Conservation (phyloP, 2,888 invertebrate genomes). For the Eumacrocentrus americanus region DNA sequence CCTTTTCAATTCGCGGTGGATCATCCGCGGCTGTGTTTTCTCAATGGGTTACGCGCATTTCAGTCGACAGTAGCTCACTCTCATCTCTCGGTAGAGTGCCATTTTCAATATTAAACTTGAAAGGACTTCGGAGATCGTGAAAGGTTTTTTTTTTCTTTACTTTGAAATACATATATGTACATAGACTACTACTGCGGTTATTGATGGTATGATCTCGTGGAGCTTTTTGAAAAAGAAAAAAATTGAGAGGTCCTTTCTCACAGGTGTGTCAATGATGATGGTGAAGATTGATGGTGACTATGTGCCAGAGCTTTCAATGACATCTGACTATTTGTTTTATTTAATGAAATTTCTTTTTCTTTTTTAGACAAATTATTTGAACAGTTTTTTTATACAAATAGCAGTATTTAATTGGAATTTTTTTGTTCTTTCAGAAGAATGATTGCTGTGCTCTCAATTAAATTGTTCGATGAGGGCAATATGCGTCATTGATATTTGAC, state of each 20-base stretch:
- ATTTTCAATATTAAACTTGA: not conserved
- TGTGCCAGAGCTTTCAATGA: not conserved
- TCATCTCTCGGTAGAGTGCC: not conserved
- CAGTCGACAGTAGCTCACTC: not conserved
- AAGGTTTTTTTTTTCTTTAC: not conserved
- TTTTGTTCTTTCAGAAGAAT: no score
- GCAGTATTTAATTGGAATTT: no score
- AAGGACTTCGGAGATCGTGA: not conserved
- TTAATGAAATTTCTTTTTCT: not conserved
- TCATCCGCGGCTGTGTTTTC: not conserved
- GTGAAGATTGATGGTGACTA: not conserved
- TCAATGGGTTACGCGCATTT: not conserved
- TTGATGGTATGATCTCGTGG: no score
- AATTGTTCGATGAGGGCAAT: not conserved
- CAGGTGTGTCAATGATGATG: not conserved
- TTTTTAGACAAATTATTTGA: no score
- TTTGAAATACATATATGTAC: no score
- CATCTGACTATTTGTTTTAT: no score
- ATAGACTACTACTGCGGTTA: no score
- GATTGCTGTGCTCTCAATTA: not conserved
- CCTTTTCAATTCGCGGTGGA: conserved; percentile 2
- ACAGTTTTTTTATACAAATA: no score
- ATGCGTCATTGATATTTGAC: not conserved
- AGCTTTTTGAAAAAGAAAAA: no score
- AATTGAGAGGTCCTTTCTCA: no score